Conservation (phyloP, 2,113 vertebrate genomes). For the Aix galericulata region DNA sequence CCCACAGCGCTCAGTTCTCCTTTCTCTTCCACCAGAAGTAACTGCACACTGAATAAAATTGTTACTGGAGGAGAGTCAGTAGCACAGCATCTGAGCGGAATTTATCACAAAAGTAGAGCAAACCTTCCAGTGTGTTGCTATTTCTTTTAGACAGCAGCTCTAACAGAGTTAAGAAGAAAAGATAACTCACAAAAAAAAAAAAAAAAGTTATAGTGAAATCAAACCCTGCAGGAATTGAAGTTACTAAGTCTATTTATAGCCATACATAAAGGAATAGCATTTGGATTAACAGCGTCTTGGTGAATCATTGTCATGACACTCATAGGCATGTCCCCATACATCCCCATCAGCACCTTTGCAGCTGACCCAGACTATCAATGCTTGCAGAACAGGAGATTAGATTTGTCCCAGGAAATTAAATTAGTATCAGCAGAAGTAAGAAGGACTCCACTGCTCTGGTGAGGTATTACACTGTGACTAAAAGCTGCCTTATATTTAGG, state of each 20-base stretch:
- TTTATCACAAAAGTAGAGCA: neutral
- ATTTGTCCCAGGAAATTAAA: conserved; percentile 11
- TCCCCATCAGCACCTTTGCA: neutral
- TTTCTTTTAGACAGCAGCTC: neutral
- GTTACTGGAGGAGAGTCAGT: neutral
- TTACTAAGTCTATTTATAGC: neutral
- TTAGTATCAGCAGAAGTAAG: neutral
- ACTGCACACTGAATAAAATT: neutral
- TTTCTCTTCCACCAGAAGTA: neutral
- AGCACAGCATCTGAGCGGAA: neutral
- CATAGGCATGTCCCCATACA: neutral
- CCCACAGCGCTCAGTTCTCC: neutral
- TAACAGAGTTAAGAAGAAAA: neutral
- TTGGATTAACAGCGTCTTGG: neutral
- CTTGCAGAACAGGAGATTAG: neutral
- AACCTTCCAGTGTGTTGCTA: neutral
- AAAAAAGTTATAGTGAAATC: neutral
- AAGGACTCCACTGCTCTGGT: neutral
- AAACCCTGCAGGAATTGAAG: neutral
- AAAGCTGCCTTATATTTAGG: neutral
- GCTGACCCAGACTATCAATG: neutral
- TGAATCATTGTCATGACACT: neutral
- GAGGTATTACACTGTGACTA: neutral
- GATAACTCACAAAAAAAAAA: neutral
- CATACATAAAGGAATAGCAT: neutral